phyloP scores from a whole-genome alignment of 2,888 invertebrate species.

The Cantharis flavilabris region DNA sequence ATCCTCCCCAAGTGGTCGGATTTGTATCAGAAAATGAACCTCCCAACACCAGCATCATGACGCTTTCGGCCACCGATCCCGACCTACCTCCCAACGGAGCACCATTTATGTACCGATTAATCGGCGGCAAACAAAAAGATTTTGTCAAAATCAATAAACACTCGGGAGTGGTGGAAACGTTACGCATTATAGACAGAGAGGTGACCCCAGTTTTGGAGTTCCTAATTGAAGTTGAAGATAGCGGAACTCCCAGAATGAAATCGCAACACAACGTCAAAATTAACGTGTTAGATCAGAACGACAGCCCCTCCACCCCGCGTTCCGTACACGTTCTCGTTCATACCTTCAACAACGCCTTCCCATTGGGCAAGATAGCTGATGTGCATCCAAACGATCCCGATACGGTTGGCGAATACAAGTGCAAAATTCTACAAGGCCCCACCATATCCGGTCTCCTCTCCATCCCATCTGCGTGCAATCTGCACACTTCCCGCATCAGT shows the following conservation, averaged over 20 bases:
- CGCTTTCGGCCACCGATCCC: conserved; percentile 84
- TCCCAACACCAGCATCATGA: conserved; percentile 80
- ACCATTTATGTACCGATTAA: conserved; percentile 80
- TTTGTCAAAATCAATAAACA: conserved; percentile 78
- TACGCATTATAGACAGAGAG: conserved; percentile 82
- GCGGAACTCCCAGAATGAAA: conserved; percentile 80
- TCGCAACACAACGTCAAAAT: conserved; percentile 79
- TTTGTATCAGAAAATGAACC: conserved; percentile 87
- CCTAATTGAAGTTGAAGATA: conserved; percentile 85
- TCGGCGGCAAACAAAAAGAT: conserved; percentile 79
- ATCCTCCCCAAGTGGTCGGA: conserved; percentile 71
- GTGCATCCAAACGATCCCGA: conserved; percentile 93
- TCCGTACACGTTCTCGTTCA: conserved; percentile 81
- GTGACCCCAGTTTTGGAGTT: conserved; percentile 74
- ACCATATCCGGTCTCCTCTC: conserved; percentile 65
- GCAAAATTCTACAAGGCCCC: conserved; percentile 73
- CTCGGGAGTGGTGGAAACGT: conserved; percentile 80
- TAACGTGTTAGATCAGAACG: conserved; percentile 84
- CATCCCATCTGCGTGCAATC: conserved; percentile 78
- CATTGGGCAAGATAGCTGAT: conserved; percentile 84
- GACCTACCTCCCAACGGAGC: conserved; percentile 90
- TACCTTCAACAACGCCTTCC: conserved; percentile 75
- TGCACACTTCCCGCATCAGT: conserved; percentile 74
- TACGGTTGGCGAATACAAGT: conserved; percentile 85
- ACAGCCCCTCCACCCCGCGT: conserved; percentile 84